Conservation (phyloP, 2,888 invertebrate genomes). For the Tipula confusa region DNA sequence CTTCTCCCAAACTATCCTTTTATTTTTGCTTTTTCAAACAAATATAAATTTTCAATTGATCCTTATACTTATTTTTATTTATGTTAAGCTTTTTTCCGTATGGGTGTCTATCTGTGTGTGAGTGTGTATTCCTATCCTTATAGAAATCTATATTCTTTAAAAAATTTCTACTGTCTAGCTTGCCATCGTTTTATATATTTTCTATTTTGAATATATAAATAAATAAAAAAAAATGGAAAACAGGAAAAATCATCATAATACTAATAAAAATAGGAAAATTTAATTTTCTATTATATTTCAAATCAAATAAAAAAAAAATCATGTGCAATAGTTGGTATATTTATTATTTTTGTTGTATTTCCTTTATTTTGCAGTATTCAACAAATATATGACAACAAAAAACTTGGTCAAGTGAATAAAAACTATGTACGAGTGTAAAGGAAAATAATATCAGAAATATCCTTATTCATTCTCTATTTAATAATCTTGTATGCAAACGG, state of each 20-base stretch:
- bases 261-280: background rate
- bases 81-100: background rate
- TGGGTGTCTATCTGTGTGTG: background rate
- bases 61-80: background rate
- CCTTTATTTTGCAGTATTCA: too few relatives aligned
- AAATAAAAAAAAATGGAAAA: background rate
- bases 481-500: background rate
- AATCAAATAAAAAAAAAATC: background rate
- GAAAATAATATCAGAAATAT: background rate
- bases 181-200: background rate
- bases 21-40: background rate
- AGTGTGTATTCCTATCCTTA: background rate
- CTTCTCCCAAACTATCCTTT: slow-evolving; percentile 25
- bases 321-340: background rate
- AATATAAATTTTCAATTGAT: slow-evolving; percentile 20
- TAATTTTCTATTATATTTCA: slow-evolving; percentile 3
- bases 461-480: background rate
- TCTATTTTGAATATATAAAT: background rate
- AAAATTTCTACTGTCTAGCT: slow-evolving; percentile 7
- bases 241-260: background rate
- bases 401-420: background rate
- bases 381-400: background rate
- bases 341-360: background rate
- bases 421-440: background rate
- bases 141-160: background rate